phyloP scores from a whole-genome alignment of 2,888 invertebrate species.

The Reticulitermes lucifugus region DNA sequence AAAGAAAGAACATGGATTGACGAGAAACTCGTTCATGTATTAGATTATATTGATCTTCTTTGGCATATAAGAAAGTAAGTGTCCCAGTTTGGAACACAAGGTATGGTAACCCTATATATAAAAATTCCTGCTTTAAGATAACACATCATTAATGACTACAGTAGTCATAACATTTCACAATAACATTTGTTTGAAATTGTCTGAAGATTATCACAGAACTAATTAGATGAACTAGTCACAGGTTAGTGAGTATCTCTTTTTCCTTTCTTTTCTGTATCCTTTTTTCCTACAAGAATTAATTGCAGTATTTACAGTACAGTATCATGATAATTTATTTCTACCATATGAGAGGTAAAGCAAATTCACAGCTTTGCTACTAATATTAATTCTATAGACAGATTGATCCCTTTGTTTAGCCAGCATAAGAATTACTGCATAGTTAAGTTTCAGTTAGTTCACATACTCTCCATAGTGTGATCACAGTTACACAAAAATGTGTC shows the following conservation, averaged over 20 bases:
- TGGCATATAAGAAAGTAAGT: background rate
- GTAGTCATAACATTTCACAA: background rate
- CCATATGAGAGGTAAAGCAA: background rate
- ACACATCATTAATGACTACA: background rate
- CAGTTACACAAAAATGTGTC: background rate
- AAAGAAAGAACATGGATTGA: too few relatives aligned
- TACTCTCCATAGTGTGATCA: background rate
- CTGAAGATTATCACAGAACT: background rate
- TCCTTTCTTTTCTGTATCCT: too few relatives aligned
- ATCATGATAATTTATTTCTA: background rate
- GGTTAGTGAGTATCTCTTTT: background rate
- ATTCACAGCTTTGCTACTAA: background rate
- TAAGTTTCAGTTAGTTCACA: background rate
- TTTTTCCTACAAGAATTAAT: too few relatives aligned
- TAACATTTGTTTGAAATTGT: background rate
- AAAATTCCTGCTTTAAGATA: background rate
- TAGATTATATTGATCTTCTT: background rate
- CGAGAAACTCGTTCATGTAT: background rate
- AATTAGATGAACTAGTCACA: background rate
- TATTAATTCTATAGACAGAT: slow-evolving; percentile 10
- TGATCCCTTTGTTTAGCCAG: slow-evolving; percentile 25
- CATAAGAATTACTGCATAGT: background rate
- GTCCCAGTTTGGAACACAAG: too few relatives aligned
- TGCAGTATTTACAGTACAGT: background rate
- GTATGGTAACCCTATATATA: too few relatives aligned